Evolutionary conservation across 2,888 invertebrate species (phyloP).

Genomic region (Scaptomyza caliginosa): DNA sequence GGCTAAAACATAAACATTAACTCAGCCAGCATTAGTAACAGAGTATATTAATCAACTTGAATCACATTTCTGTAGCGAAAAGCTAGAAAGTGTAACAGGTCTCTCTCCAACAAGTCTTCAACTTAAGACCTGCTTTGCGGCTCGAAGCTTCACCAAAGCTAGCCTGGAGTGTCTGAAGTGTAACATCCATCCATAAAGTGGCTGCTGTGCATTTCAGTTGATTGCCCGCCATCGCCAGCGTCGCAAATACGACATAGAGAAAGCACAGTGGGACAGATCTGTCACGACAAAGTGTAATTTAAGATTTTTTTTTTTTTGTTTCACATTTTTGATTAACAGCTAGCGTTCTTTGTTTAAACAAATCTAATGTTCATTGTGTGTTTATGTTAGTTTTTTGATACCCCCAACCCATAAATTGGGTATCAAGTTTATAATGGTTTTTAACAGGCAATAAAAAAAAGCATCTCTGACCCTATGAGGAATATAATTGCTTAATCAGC

Average conservation of each 20-base stretch:
- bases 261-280: conserved; percentile 59
- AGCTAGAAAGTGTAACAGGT: conserved; percentile 70
- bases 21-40: not conserved
- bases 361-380: not conserved
- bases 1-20: not conserved
- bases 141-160: not conserved
- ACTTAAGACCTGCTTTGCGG: conserved; percentile 4
- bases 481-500: too few relatives aligned
- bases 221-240: too few relatives aligned
- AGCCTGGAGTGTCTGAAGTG: conserved; percentile 50
- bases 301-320: not conserved
- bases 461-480: too few relatives aligned
- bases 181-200: conserved; percentile 79
- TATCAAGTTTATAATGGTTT: too few relatives aligned
- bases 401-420: too few relatives aligned
- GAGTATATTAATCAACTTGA: conserved; percentile 64
- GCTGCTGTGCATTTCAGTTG: conserved; percentile 27
- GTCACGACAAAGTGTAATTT: not conserved
- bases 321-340: not conserved
- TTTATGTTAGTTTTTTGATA: not conserved
- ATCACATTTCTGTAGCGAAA: conserved; percentile 75
- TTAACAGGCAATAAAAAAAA: too few relatives aligned
- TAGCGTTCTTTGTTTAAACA: not conserved
- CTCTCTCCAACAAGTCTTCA: conserved; percentile 62
- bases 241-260: too few relatives aligned